Base-by-base conservation (phyloP, 2,797 vertebrate genomes). In the Mionectes olivaceus region DNA sequence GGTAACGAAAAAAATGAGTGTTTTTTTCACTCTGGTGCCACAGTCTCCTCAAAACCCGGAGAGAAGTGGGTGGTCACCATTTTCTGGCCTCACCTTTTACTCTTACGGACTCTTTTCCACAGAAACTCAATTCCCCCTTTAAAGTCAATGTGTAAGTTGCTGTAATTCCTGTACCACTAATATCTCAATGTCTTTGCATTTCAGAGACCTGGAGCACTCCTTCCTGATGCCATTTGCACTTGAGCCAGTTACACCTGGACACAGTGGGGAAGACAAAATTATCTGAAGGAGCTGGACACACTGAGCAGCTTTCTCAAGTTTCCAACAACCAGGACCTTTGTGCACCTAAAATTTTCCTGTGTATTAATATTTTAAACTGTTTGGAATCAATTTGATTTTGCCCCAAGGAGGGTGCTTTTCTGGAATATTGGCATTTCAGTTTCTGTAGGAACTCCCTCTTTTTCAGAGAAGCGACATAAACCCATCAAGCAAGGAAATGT, bases 201-300 rank as follows among this genome's bases (percentile, higher is more conserved):
- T 70, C 93, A 96, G 95, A 88, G 19, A 65, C 32, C 73, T 61
- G 83, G 87, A 70, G 52, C 52, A 23, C 65, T 85, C 16, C 8
- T 80, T 77, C 77, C 55, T 67, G 63, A 92, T 50, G 65, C 47
- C 39, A 11, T 91, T 68, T 90, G 47, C 61, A 61, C 32, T 74
- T 83, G 57, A 84, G 35, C 56, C 75, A 79, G 53, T 90, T 46
- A 57, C 32, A 18, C 61, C 61, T 68, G 87, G 71, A 87, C 77
- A 27, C 47, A 50, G 10, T 1, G 27, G 27, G 37, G 27, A 28
- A 57, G 32, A 25, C 53, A 68, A 35, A 41, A 23, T 10, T 15
- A 47, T n/a, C 35, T 39, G 79, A 88, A 94, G 89, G 81, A 89
- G 53, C 63, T 88, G 85, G 67, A 85, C 17, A 8, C 50, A 46